Evolutionary conservation across 2,888 invertebrate genomes (phyloP).

Genomic region (Erebia aethiops): DNA sequence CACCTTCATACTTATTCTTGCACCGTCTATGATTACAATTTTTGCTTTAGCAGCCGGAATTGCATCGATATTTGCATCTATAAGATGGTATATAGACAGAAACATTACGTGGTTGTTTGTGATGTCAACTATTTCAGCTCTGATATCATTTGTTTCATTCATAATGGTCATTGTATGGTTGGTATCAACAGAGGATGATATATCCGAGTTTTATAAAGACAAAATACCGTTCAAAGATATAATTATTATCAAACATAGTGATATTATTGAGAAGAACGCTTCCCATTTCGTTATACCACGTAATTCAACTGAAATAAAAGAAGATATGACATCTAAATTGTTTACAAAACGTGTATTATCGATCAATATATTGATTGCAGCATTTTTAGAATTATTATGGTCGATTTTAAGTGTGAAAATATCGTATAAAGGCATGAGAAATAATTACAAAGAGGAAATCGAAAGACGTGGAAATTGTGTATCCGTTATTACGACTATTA

Average conservation of each 20-base stretch:
- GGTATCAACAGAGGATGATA: slow-evolving; percentile 63
- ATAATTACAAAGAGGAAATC: slow-evolving; percentile 81
- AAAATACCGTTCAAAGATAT: slow-evolving; percentile 67
- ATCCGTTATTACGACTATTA: slow-evolving; percentile 81
- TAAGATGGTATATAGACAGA: slow-evolving; percentile 86
- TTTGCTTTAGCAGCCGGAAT: slow-evolving; percentile 79
- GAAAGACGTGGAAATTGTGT: slow-evolving; percentile 76
- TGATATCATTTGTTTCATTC: slow-evolving; percentile 73
- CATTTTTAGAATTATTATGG: slow-evolving; percentile 83
- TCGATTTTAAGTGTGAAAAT: slow-evolving; percentile 83
- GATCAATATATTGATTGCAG: slow-evolving; percentile 84
- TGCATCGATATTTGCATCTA: slow-evolving; percentile 84
- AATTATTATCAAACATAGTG: slow-evolving; percentile 64
- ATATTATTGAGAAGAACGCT: slow-evolving; percentile 63
- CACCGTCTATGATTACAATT: slow-evolving; percentile 76
- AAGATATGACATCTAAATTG: slow-evolving; percentile 52
- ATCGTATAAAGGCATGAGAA: slow-evolving; percentile 84
- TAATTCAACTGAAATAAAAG: slow-evolving; percentile 50
- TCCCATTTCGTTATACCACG: slow-evolving; percentile 68
- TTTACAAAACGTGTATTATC: slow-evolving; percentile 78
- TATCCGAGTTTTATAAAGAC: slow-evolving; percentile 70
- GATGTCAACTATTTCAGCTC: slow-evolving; percentile 78
- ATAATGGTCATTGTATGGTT: slow-evolving; percentile 72
- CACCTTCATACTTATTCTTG: slow-evolving; percentile 68
- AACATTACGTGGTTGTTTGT: slow-evolving; percentile 85